Percentiles rank a stretch among this genome's conserved stretches.
Conservation (phyloP, 2,888 invertebrate genomes). For the Uloborus plumipes region DNA sequence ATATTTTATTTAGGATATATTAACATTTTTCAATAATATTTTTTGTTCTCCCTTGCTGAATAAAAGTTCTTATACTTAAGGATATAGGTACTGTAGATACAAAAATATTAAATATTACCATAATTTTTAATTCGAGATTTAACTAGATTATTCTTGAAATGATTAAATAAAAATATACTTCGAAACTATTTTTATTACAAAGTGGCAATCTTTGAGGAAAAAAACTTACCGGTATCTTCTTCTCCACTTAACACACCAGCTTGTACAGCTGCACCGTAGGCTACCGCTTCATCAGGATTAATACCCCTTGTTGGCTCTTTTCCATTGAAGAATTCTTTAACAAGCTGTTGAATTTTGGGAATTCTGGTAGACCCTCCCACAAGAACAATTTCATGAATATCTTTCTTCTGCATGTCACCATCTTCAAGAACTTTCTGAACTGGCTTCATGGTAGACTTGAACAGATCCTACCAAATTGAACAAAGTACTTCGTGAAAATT, state of each 20-base stretch:
- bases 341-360: constrained; percentile 86
- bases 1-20: too few relatives aligned
- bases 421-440: constrained; percentile 97
- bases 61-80: too few relatives aligned
- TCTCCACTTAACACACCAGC: constrained; percentile 98
- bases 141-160: too few relatives aligned
- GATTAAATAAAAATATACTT: too few relatives aligned
- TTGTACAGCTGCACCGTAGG: constrained; percentile 98
- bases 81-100: too few relatives aligned
- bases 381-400: constrained; percentile 97
- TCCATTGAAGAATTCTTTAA: constrained; percentile 87
- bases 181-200: background rate
- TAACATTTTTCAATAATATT: too few relatives aligned
- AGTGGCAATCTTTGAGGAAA: background rate
- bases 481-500: background rate
- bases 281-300: constrained; percentile 99
- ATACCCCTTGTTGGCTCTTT: constrained; percentile 98
- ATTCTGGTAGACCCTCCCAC: constrained; percentile 99
- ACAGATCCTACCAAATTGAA: constrained; percentile 71
- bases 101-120: too few relatives aligned
- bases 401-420: constrained; percentile 98
- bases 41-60: too few relatives aligned
- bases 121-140: too few relatives aligned
- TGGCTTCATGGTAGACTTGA: constrained; percentile 91
- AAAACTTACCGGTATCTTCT: constrained; percentile 81